Percentiles rank a stretch among this genome's conserved stretches.
Evolutionary conservation across 2,888 invertebrate species (phyloP).

Genomic region (Sinodicranocentrus sp.): DNA sequence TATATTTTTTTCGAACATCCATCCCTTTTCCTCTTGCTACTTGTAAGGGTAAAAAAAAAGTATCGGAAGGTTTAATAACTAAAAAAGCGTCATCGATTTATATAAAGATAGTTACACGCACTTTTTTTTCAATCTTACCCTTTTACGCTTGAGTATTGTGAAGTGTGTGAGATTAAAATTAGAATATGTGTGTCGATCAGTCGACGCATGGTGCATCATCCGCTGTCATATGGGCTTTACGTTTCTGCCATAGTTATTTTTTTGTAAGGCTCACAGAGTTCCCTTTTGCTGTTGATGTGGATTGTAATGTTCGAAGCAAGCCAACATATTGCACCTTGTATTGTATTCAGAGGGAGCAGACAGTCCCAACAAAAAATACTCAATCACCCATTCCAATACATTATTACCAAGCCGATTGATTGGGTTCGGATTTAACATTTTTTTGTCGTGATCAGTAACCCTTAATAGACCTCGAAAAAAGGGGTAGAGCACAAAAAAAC

Average conservation of each 20-base stretch:
- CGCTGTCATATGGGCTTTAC: neutral
- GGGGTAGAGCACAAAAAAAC: slow-evolving; percentile 58
- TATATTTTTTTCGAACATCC: slow-evolving; percentile 29
- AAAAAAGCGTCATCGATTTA: slow-evolving; percentile 62
- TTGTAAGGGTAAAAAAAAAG: slow-evolving; percentile 66
- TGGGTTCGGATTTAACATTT: slow-evolving; percentile 64
- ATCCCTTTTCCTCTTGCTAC: slow-evolving; percentile 45
- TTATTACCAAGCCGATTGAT: slow-evolving; percentile 66
- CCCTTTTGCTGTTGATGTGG: slow-evolving; percentile 5
- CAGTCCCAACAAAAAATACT: slow-evolving; percentile 44
- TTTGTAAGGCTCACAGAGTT: neutral
- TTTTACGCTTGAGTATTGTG: slow-evolving; percentile 71
- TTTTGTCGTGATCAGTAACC: slow-evolving; percentile 68
- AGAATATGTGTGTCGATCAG: slow-evolving; percentile 57
- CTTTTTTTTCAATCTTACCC: slow-evolving; percentile 59
- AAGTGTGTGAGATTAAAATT: slow-evolving; percentile 65
- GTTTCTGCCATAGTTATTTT: too few species aligned
- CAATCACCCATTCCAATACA: slow-evolving; percentile 69
- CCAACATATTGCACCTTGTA: slow-evolving; percentile 66
- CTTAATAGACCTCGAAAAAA: slow-evolving; percentile 72
- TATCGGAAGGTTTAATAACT: slow-evolving; percentile 55
- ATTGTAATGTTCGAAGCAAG: slow-evolving; percentile 20
- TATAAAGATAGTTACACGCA: slow-evolving; percentile 61
- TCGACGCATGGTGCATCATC: slow-evolving; percentile 57
- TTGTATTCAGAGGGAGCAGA: neutral